Evolutionary conservation across 2,888 invertebrate species (phyloP).

Genomic region (Xestobium rufovillosum): DNA sequence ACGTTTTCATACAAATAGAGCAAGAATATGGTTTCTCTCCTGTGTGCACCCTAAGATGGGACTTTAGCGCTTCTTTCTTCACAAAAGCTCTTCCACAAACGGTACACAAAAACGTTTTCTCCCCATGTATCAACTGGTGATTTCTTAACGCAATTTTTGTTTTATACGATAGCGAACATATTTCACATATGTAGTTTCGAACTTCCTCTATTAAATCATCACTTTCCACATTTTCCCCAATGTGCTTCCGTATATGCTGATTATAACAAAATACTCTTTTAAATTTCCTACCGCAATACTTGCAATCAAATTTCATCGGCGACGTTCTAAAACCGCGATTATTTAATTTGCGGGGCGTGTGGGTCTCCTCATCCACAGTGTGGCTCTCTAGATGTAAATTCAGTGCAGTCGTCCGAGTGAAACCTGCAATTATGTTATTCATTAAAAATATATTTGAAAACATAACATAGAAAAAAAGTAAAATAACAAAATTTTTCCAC

Average conservation of each 20-base stretch:
- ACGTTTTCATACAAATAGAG: slow-evolving; percentile 32
- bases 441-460: too few relatives aligned
- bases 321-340: slow-evolving; percentile 23
- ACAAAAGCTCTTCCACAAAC: slow-evolving; percentile 27
- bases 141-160: slow-evolving; percentile 22
- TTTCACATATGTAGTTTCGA: slow-evolving; percentile 16
- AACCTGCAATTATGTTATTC: too few relatives aligned
- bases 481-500: too few relatives aligned
- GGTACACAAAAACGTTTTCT: slow-evolving; percentile 26
- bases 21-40: slow-evolving; percentile 33
- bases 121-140: slow-evolving; percentile 23
- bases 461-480: too few relatives aligned
- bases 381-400: slow-evolving; percentile 36
- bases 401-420: slow-evolving; percentile 18
- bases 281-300: slow-evolving; percentile 19
- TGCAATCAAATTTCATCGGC: slow-evolving; percentile 17
- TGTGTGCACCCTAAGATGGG: slow-evolving; percentile 31
- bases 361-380: slow-evolving; percentile 34
- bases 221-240: slow-evolving; percentile 17
- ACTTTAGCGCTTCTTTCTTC: slow-evolving; percentile 29
- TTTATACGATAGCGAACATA: slow-evolving; percentile 19
- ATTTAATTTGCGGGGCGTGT: too few relatives aligned
- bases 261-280: slow-evolving; percentile 18
- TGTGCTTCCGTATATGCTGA: slow-evolving; percentile 15
- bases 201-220: slow-evolving; percentile 7